Conservation (phyloP, 2,888 invertebrate species). For the Acleris cristana region DNA sequence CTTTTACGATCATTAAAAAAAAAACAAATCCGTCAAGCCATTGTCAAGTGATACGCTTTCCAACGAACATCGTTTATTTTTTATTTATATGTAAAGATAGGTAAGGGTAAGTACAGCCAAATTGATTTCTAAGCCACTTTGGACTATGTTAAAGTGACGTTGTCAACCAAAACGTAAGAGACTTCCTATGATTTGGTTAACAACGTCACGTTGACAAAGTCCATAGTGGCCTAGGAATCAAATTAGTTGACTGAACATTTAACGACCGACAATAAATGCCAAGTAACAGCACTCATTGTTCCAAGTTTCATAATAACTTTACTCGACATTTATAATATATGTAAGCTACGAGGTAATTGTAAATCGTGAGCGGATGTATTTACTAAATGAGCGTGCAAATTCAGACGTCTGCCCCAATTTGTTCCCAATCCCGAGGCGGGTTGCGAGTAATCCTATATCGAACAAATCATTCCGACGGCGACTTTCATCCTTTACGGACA, state of each 20-base stretch:
- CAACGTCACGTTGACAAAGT: too few species aligned
- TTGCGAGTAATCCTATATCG: slow-evolving; percentile 41
- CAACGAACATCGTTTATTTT: too few species aligned
- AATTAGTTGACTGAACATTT: too few species aligned
- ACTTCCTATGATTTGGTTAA: too few species aligned
- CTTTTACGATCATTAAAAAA: too few species aligned
- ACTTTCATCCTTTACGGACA: slow-evolving; percentile 22
- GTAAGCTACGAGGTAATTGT: slow-evolving; percentile 48
- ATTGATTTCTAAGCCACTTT: too few species aligned
- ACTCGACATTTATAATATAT: slow-evolving; percentile 31
- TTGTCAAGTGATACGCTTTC: too few species aligned
- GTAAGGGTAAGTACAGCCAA: background rate
- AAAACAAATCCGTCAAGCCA: too few species aligned
- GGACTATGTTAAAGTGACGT: too few species aligned
- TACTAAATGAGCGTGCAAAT: slow-evolving; percentile 63
- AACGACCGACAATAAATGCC: slow-evolving; percentile 20
- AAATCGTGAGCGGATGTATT: slow-evolving; percentile 56
- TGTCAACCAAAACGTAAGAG: too few species aligned
- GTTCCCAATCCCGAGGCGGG: slow-evolving; percentile 51
- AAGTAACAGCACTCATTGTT: slow-evolving; percentile 13
- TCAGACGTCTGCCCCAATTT: slow-evolving; percentile 64
- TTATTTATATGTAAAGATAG: too few species aligned
- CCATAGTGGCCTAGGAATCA: too few species aligned
- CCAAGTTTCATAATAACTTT: slow-evolving; percentile 40
- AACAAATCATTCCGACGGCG: slow-evolving; percentile 1